Evolutionary conservation across 2,888 invertebrate species (phyloP).

Genomic region (Trachelus stipa): DNA sequence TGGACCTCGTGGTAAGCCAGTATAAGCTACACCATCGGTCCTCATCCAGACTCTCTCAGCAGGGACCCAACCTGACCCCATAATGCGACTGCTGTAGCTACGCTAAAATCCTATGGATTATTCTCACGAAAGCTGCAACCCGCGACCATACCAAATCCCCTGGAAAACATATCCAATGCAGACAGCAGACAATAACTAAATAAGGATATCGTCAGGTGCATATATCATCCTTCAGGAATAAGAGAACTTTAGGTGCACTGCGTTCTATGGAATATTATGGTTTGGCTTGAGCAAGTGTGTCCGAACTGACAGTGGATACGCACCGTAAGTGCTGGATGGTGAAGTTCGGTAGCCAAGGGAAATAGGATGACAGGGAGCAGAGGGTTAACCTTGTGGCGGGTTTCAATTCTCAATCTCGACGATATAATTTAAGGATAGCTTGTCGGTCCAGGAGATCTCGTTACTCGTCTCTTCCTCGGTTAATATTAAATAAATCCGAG

Average conservation of each 20-base stretch:
- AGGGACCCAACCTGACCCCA: not conserved
- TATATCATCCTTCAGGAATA: not conserved
- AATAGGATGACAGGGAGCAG: not conserved
- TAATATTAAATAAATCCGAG: not conserved
- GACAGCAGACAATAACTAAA: not conserved
- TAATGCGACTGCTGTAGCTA: not conserved
- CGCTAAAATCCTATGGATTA: not conserved
- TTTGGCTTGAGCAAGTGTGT: not conserved
- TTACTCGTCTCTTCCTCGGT: not conserved
- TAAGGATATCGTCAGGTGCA: not conserved
- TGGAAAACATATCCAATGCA: not conserved
- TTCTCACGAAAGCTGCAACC: not conserved
- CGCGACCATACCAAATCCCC: not conserved
- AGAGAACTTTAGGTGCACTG: not conserved
- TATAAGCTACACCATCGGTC: not conserved
- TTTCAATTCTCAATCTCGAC: not conserved
- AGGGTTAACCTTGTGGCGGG: not conserved
- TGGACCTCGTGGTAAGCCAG: not conserved
- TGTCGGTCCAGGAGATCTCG: not conserved
- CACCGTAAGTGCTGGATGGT: not conserved
- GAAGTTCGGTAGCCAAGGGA: not conserved
- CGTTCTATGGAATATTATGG: not conserved
- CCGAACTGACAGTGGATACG: not conserved
- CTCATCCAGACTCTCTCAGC: not conserved
- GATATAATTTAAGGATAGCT: not conserved